Evolutionary conservation across 2,888 invertebrate species (phyloP), one percentile per base, ranked within the genome.

Genomic region (Neoitamus cyanurus): DNA sequence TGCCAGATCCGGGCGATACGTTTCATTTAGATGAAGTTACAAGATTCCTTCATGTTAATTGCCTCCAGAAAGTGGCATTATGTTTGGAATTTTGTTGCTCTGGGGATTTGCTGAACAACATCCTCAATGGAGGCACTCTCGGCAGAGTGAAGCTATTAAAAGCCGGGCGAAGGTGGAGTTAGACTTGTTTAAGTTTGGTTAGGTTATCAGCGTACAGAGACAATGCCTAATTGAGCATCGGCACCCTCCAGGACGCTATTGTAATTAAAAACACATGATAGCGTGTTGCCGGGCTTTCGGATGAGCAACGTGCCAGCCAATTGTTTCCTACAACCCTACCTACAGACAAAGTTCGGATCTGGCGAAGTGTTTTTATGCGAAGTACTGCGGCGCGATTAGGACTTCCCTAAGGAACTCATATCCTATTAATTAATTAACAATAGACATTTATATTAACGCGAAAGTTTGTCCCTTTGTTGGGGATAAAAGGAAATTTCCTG

Each of bases 11-110:
- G 73, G n/a, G 73, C 34, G 73, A 73, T 73, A 36, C 31, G 73
- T 73, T 73, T 73, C 73, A 73, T 73, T 77, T 46, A 77, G 77
- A 77, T 77, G 77, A 46, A 46, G 77, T 77, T 77, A 77, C 77
- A 42, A 46, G 77, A 77, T 77, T 46, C 77, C 77, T 77, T 77
- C 46, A 46, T 77, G 77, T 77, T 77, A 77, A 77, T 77, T 77
- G 77, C 77, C 77, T 77, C 30, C 34, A 77, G 77, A 77, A 37
- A 77, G 77, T 46, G 46, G 77, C 42, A 77, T 77, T 42, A 42
- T 77, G 77, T 77, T 77, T 77, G 42, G 77, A 46, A 77, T 46
- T 77, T 77, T 77, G 46, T 20, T 46, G 20, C 77, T 77, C 46
- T 42, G n/a, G 77, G 77, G 77, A 77, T 77, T 77, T 77, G 77